A percentile compares a stretch with the other conserved stretches of the same genome.
Conservation (phyloP, 2,888 invertebrate species). For the Archips xylosteana region DNA sequence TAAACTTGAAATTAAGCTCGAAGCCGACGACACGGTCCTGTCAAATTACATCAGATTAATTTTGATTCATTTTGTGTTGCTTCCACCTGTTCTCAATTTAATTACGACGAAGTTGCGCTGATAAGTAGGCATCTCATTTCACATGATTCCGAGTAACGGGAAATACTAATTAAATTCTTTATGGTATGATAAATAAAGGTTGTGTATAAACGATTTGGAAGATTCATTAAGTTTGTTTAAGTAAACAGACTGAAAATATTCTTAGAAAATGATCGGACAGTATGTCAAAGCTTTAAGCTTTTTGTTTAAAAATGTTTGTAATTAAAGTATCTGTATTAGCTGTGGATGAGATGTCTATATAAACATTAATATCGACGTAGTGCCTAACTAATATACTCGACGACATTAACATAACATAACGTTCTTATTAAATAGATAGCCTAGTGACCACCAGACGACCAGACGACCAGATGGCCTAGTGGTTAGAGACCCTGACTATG, state of each 20-base stretch:
- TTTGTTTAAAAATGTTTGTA: not conserved
- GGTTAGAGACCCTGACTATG: too few relatives aligned
- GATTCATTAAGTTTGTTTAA: not conserved
- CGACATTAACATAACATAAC: too few relatives aligned
- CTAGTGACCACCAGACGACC: too few relatives aligned
- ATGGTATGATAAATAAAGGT: conserved; percentile 21
- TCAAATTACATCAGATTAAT: conserved; percentile 79
- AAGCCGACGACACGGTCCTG: conserved; percentile 64
- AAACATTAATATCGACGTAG: too few relatives aligned
- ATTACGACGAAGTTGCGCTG: conserved; percentile 71
- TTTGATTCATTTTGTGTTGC: conserved; percentile 78
- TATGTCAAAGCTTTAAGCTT: not conserved
- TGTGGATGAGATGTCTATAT: too few relatives aligned
- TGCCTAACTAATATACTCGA: too few relatives aligned
- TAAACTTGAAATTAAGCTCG: conserved; percentile 67
- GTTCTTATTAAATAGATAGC: too few relatives aligned
- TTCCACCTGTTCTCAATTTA: conserved; percentile 81
- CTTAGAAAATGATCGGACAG: not conserved
- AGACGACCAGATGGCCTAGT: too few relatives aligned
- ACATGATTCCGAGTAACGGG: conserved; percentile 63
- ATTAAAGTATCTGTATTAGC: not conserved
- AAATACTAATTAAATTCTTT: conserved; percentile 72
- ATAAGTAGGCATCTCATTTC: conserved; percentile 78
- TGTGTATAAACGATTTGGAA: not conserved
- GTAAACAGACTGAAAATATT: not conserved